Evolutionary conservation across 1,140 invertebrate genomes (phyloP), one percentile per base, ranked within the genome.

Genomic region (Lordiphosa clarofinis): DNA sequence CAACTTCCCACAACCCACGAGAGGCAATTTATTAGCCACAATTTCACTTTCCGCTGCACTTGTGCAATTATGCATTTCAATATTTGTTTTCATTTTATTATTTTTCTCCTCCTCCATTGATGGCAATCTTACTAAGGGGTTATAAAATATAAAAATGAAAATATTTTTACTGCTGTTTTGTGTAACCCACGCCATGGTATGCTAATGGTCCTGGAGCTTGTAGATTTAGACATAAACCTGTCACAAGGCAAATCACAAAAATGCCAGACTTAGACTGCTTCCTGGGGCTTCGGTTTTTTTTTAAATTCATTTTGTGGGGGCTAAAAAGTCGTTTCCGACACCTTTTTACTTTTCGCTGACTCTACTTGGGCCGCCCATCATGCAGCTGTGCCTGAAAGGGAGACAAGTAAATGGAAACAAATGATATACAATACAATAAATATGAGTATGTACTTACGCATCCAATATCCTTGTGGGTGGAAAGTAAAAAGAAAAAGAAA

Each of bases 21-120:
- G 42, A 42, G 67, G 52, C 62, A 39, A 62, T 71, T 67, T 74
- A 68, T 62, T 58, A 57, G 57, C 61, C 60, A 63, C 76, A 82
- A 79, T 82, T 82, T 82, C 76, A 84, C 76, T 82, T 82, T 82
- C 61, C 44, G 53, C 55, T 79, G 69, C 65, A 70, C 54, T 58
- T 60, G 56, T 52, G 49, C 64, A 79, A 78, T 78, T 58, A 72
- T 67, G 39, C 42, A 49, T 48, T 40, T 56, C 47, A 59, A 58
- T 64, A 53, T 64, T 70, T 70, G 42, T 49, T 63, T 44, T 33
- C 38, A 37, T 62, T 60, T 54, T 65, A 52, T 38, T 44, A 31
- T 40, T 2, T 15, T 7, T 35, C 24, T 46, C 36, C 48, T 24
- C 15, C 24, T 39, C 44, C 5, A 68, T 68, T 31, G 64, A 60